Conservation (phyloP, 2,113 vertebrate genomes). For the Tragelaphus buxtoni region DNA sequence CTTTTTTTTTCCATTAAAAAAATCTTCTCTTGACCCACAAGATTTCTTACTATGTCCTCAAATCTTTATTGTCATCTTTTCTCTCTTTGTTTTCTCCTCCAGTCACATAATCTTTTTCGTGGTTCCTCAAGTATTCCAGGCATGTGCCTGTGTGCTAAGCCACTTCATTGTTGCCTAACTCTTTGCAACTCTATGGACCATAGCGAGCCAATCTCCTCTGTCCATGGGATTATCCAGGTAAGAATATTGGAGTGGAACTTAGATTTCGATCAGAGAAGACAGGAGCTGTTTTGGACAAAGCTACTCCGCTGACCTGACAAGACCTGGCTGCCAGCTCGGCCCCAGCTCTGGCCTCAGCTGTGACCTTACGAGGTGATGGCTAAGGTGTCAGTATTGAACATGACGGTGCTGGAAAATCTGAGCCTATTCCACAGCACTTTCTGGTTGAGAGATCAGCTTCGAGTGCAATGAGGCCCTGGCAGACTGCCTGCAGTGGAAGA, state of each 20-base stretch:
- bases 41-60: background rate
- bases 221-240: background rate
- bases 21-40: background rate
- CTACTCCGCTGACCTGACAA: fast-evolving
- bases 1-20: background rate
- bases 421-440: conserved; percentile 91
- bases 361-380: conserved; percentile 80
- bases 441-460: conserved; percentile 92
- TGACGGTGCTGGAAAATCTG: conserved; percentile 90
- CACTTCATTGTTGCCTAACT: background rate
- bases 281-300: fast-evolving
- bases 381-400: conserved; percentile 92
- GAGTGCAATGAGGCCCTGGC: conserved; percentile 91
- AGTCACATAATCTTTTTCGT: background rate
- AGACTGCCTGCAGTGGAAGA: conserved; percentile 94
- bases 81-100: background rate
- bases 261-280: background rate
- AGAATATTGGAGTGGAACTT: background rate
- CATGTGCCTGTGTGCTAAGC: background rate
- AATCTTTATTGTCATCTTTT: background rate
- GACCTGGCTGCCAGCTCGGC: background rate
- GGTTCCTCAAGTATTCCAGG: background rate
- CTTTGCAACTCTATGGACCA: background rate
- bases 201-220: background rate
- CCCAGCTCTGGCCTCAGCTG: background rate